Base-by-base conservation (phyloP, 2,888 invertebrate genomes). In the Sturmia bella region DNA sequence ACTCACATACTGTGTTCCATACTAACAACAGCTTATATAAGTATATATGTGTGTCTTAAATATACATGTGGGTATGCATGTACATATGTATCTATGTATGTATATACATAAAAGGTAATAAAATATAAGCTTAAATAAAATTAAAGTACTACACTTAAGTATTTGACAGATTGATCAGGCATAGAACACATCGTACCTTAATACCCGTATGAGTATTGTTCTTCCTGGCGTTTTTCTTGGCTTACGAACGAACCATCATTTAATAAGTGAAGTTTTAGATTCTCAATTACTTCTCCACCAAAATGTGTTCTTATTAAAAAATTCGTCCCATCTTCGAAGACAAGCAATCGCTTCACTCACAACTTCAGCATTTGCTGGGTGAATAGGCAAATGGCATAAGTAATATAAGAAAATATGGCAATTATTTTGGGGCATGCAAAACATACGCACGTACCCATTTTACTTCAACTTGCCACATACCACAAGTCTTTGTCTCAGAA, bases 201-300 rank as follows among this genome's bases (percentile, higher is more conserved):
- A n/a, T n/a, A n/a, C n/a, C n/a, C n/a, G n/a, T n/a, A n/a, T n/a
- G n/a, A n/a, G n/a, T n/a, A n/a, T n/a, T n/a, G n/a, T n/a, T n/a
- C n/a, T n/a, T n/a, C n/a, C n/a, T n/a, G n/a, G n/a, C n/a, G n/a
- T n/a, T n/a, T n/a, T n/a, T n/a, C n/a, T n/a, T n/a, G n/a, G n/a
- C n/a, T n/a, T n/a, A 32, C 32, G 32, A 32, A 7, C 32, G 6
- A 32, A 32, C 32, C 32, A 9, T 32, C 7, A 43, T 4, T 43
- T 24, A 41, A 24, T 45, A 64, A 37, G 12, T 32, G 50, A 21
- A 59, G 7, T 77, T 70, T 63, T 45, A 52, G 24, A 73, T 12
- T 9, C 19, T 43, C 57, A 68, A 37, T 68, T 73, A 61, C 68
- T 37, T 41, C 32, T 19, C 43, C 15, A 73, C 45, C 68, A 48